Evolutionary conservation across 2,113 vertebrate species (phyloP), one percentile per base, ranked within the genome.

Genomic region (Illadopsis cleaveri): DNA sequence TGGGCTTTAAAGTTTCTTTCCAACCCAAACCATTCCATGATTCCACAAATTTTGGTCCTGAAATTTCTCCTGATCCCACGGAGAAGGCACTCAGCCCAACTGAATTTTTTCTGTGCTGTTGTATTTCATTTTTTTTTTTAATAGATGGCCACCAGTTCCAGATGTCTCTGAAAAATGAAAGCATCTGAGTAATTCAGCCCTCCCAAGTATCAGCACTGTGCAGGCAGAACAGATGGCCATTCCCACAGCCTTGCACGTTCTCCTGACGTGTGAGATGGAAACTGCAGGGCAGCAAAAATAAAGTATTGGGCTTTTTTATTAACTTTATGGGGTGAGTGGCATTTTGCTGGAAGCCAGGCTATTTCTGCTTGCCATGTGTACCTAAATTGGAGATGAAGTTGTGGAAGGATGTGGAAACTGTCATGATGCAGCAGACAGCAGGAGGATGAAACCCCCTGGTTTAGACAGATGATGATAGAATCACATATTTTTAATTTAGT

Each of bases 161-260:
- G 71, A 86, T 86, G 92, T 73, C 90, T 89, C 44, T 38, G 65
- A 88, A 89, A 89, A 93, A 81, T 30, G 15, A 50, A 45, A 93
- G 65, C 70, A 66, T 60, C 18, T 90, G 75, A 86, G 76, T 57
- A 79, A 91, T 53, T 75, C 58, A 89, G 37, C 7, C 3, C 35
- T 75, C 62, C 47, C 69, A 65, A 76, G 51, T 3, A 93, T 2
- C 24, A 75, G 80, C 50, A 20, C 6, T 6, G n/a, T 60, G 81
- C 47, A 70, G 82, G 82, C 64, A 82, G 87, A 94, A 57, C 93
- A 95, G 94, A 96, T 95, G 96, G 95, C 70, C 72, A 33, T 62
- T 60, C 91, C 89, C 78, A 64, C 73, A 37, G 71, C 82, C 40
- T 78, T 42, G 81, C 86, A 79, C 1, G 5, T 73, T 21, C 75